These are phyloP conservation scores for Mesembrinibis cayennensis DNA, from an alignment of 2,113 vertebrate species.

Conservation along the genomic window DNA sequence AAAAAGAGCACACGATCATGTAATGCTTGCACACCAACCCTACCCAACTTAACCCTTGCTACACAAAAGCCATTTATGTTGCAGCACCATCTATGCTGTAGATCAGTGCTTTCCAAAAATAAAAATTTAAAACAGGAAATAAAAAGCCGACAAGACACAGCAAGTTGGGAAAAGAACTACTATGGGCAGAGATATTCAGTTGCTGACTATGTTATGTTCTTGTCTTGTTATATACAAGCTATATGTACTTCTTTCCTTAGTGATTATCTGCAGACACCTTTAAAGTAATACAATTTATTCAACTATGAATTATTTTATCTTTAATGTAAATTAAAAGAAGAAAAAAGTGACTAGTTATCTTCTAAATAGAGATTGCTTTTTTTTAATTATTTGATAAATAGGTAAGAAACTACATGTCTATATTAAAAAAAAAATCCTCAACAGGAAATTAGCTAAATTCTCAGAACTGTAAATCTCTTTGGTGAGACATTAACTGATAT, in stretches of 20 bases:
- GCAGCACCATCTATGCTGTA: background rate
- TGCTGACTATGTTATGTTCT: background rate
- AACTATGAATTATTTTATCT: background rate
- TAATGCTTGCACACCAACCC: background rate
- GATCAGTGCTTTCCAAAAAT: background rate
- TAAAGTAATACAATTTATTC: background rate
- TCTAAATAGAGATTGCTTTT: background rate
- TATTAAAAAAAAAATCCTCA: background rate
- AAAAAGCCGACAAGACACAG: background rate
- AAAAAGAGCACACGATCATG: background rate
- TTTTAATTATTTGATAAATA: background rate
- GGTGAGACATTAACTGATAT: background rate
- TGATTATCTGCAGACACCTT: background rate
- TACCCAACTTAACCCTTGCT: background rate
- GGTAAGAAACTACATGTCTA: background rate
- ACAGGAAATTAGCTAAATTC: background rate
- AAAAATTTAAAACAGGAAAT: background rate
- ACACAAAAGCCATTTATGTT: background rate
- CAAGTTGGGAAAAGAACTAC: background rate
- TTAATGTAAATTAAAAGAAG: background rate
- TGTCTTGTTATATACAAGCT: background rate
- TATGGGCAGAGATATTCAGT: background rate
- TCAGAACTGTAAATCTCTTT: background rate
- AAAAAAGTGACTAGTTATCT: background rate
- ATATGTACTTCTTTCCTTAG: background rate